A percentile compares a stretch with the other conserved stretches of the same genome.
Evolutionary conservation across 2,797 vertebrate species (phyloP).

Genomic region (Sebastiscus albofasciatus): DNA sequence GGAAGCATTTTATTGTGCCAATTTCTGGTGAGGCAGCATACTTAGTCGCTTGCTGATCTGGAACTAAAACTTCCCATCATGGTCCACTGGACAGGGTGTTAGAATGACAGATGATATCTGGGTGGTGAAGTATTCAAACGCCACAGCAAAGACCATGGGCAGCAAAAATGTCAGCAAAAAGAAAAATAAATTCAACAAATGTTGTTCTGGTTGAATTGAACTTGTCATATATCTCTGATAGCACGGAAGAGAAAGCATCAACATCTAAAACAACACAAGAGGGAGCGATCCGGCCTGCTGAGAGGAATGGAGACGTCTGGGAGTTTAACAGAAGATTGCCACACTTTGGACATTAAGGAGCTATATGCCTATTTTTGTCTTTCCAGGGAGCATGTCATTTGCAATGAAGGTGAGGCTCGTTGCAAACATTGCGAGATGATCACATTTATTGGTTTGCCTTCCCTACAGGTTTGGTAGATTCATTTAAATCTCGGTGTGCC

Average conservation of each 20-base stretch:
- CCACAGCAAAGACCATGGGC: background rate
- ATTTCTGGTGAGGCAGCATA: background rate
- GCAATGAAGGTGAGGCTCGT: background rate
- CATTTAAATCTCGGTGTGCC: constrained; percentile 34
- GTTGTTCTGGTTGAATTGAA: background rate
- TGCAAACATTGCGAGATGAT: constrained; percentile 28
- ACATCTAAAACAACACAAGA: background rate
- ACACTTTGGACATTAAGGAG: background rate
- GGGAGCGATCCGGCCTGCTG: background rate
- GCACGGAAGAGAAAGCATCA: background rate
- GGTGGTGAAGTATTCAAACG: background rate
- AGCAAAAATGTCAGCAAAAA: background rate
- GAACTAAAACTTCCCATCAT: background rate
- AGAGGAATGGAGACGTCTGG: background rate
- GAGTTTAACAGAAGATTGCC: background rate
- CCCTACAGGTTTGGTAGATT: constrained; percentile 25
- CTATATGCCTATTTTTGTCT: background rate
- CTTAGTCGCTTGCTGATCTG: background rate
- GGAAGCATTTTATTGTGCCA: background rate
- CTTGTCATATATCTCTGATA: background rate
- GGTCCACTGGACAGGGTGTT: background rate
- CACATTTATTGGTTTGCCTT: constrained; percentile 21
- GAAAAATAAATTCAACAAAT: background rate
- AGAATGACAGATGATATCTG: constrained; percentile 8
- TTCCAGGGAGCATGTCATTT: constrained; percentile 6